These are phyloP conservation scores for Nineta flava DNA, from an alignment of 2,888 invertebrate genomes.

Conservation along the genomic window DNA sequence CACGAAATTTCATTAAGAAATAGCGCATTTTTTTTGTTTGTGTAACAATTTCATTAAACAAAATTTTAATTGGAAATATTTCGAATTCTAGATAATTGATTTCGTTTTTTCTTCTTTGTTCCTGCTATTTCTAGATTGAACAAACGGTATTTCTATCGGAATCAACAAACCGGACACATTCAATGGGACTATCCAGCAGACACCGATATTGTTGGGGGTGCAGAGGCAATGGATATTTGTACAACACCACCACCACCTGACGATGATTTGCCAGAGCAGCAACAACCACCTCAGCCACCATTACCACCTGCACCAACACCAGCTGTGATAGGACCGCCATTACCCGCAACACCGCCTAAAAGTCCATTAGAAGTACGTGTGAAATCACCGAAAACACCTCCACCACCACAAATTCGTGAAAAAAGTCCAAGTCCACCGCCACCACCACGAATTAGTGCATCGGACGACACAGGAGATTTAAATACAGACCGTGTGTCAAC, in stretches of 20 bases:
- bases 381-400: conserved; percentile 13
- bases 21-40: no score
- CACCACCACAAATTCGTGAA: conserved; percentile 14
- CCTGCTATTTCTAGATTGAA: conserved; percentile 36
- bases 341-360: conserved; percentile 13
- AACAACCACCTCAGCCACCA: conserved; percentile 15
- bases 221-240: conserved; percentile 42
- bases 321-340: conserved; percentile 8
- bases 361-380: conserved; percentile 14
- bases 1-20: no score
- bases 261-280: conserved; percentile 13
- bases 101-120: conserved; percentile 9
- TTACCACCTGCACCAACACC: conserved; percentile 14
- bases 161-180: conserved; percentile 36
- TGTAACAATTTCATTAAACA: not conserved
- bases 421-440: conserved; percentile 12
- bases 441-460: conserved; percentile 9
- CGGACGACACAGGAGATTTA: not conserved
- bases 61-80: not conserved
- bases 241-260: conserved; percentile 37
- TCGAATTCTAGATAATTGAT: not conserved
- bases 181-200: conserved; percentile 46
- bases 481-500: not conserved
- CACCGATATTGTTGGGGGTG: conserved; percentile 29
- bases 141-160: conserved; percentile 52